phyloP scores from a whole-genome alignment of 2,888 invertebrate genomes.

The Acrobasis repandana region DNA sequence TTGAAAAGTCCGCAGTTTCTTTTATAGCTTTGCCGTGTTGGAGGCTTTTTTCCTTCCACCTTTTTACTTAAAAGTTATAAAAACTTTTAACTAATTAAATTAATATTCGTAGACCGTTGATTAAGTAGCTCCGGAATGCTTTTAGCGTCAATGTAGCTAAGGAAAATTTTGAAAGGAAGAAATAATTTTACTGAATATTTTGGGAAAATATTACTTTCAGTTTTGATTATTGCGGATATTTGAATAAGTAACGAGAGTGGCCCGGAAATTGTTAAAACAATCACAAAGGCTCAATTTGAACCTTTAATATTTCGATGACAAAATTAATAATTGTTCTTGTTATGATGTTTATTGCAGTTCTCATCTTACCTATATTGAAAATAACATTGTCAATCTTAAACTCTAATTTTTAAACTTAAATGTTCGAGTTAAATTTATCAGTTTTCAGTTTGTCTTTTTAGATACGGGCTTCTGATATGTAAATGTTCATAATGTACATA shows the following conservation, averaged over 20 bases:
- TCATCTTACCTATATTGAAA: neutral
- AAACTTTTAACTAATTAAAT: conserved; percentile 75
- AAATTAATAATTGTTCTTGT: conserved; percentile 24
- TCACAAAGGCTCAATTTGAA: conserved; percentile 48
- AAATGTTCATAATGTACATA: no score
- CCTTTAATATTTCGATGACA: conserved; percentile 39
- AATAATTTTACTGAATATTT: conserved; percentile 61
- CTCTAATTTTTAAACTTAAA: no score
- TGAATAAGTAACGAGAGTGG: conserved; percentile 56
- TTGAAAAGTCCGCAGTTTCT: conserved; percentile 49
- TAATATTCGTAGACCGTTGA: conserved; percentile 73
- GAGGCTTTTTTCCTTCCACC: conserved; percentile 56
- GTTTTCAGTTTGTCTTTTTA: neutral
- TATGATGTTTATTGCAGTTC: conserved; percentile 13
- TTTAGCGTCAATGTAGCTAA: conserved; percentile 65
- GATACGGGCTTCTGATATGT: neutral
- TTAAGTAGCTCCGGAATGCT: conserved; percentile 73
- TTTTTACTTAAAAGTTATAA: conserved; percentile 67
- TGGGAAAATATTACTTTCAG: conserved; percentile 56
- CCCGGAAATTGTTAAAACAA: conserved; percentile 52
- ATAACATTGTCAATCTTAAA: neutral
- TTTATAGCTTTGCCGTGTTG: conserved; percentile 40
- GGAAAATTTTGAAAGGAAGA: conserved; percentile 50
- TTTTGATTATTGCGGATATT: conserved; percentile 59
- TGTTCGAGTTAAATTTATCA: neutral